A percentile compares a stretch with the other conserved stretches of the same genome.
phyloP scores from a whole-genome alignment of 2,888 invertebrate species.

The Holacanthella duospinosa region DNA sequence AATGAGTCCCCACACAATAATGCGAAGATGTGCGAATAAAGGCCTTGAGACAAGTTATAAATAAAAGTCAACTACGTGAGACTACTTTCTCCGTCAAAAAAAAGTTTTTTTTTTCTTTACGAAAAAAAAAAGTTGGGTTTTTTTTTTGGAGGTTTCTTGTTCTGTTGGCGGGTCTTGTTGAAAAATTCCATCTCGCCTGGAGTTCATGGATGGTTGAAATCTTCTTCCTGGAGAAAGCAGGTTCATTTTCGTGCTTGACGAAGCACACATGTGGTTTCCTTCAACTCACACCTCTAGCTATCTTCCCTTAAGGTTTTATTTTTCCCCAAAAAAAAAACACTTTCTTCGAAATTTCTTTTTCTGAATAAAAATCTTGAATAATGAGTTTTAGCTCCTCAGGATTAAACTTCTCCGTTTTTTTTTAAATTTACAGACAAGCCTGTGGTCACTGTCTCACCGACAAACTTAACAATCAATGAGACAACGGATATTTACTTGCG shows the following conservation, averaged over 20 bases:
- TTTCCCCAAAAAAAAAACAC: neutral
- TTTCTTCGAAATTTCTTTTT: neutral
- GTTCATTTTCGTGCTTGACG: conserved; percentile 38
- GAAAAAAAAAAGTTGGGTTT: neutral
- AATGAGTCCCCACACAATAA: neutral
- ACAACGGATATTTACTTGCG: conserved; percentile 60
- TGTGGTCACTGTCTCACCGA: conserved; percentile 62
- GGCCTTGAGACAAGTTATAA: neutral
- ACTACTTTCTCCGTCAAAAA: neutral
- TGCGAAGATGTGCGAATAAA: neutral
- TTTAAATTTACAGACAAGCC: conserved; percentile 69
- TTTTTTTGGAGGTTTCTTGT: neutral
- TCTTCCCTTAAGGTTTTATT: conserved; percentile 5
- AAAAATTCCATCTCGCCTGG: conserved; percentile 1
- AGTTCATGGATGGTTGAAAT: conserved; percentile 27
- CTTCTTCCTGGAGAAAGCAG: conserved; percentile 18
- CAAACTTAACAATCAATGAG: conserved; percentile 67
- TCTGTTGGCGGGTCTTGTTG: neutral
- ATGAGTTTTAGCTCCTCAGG: neutral
- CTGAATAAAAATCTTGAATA: conserved; percentile 2
- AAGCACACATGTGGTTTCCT: conserved; percentile 34
- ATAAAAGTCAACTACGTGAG: neutral
- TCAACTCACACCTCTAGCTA: conserved; percentile 7
- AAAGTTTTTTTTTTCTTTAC: neutral
- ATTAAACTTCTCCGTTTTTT: neutral